Evolutionary conservation across 2,113 vertebrate genomes (phyloP).

Genomic region (Lophura nycthemera): DNA sequence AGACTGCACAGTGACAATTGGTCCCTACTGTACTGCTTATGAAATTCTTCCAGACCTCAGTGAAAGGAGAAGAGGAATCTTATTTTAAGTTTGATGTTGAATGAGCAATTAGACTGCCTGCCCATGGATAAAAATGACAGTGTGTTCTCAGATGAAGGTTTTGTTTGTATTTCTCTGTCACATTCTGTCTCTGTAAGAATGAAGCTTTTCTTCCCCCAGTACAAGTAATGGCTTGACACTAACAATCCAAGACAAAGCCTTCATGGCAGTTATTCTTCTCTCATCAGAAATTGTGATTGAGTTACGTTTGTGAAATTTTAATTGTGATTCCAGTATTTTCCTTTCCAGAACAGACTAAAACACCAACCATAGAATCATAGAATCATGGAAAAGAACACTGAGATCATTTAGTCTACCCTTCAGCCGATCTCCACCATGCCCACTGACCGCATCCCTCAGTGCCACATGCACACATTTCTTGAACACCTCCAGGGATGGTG

Average conservation of each 20-base stretch:
- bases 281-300: not conserved
- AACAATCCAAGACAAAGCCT: not conserved
- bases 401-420: too few species aligned
- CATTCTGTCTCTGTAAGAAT: not conserved
- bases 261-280: not conserved
- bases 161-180: not conserved
- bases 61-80: not conserved
- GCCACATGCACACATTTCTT: too few species aligned
- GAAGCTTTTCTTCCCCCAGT: not conserved
- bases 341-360: not conserved
- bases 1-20: not conserved
- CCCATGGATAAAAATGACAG: not conserved
- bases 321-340: not conserved
- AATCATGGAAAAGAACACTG: too few species aligned
- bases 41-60: not conserved
- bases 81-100: not conserved
- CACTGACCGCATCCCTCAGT: too few species aligned
- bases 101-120: not conserved
- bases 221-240: not conserved
- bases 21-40: not conserved
- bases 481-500: too few species aligned
- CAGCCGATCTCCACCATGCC: too few species aligned
- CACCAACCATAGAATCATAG: not conserved
- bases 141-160: not conserved
- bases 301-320: not conserved